Conservation (phyloP, 2,888 invertebrate species). For the Seladonia tumulorum region DNA sequence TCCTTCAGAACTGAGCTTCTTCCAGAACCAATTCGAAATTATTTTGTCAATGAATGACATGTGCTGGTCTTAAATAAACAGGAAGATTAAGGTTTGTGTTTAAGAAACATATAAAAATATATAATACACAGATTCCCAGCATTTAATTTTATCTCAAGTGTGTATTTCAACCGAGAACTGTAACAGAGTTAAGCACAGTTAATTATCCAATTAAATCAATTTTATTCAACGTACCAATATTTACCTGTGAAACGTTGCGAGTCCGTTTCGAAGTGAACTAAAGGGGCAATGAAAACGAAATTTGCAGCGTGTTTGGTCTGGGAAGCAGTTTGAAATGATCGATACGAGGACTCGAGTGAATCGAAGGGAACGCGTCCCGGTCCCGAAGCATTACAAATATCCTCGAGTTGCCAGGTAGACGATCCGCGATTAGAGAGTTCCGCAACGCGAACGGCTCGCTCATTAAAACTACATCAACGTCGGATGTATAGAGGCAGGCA, state of each 20-base stretch:
- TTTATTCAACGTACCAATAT: background rate
- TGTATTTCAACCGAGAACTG: too few relatives aligned
- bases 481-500: slow-evolving; percentile 50
- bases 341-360: background rate
- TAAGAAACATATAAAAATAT: too few relatives aligned
- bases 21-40: background rate
- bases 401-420: slow-evolving; percentile 6
- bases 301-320: background rate
- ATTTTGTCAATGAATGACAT: background rate
- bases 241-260: background rate
- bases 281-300: background rate
- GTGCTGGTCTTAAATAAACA: background rate
- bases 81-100: background rate
- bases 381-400: background rate
- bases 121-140: too few relatives aligned
- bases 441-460: slow-evolving; percentile 51
- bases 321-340: background rate
- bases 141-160: too few relatives aligned
- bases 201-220: background rate
- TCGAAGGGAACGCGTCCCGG: background rate
- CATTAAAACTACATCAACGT: slow-evolving; percentile 74
- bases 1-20: background rate
- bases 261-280: background rate
- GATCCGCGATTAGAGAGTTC: slow-evolving; percentile 68
- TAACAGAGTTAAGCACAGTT: background rate